Base-by-base conservation (phyloP, 2,888 invertebrate species). In the Caenorhabditis sulstoni region DNA sequence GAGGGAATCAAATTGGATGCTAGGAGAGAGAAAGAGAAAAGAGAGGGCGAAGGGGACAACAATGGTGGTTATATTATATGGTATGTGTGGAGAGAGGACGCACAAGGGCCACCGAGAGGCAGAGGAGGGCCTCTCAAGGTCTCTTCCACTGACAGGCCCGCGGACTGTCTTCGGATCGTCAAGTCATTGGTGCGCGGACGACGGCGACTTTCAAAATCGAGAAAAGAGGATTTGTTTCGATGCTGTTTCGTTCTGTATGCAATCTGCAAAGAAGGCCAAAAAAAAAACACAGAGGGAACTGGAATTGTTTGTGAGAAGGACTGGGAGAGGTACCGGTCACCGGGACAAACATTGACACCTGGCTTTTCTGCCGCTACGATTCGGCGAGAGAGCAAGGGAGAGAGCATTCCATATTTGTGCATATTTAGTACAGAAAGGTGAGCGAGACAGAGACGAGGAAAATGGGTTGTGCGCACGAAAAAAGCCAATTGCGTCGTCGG, bases 21-120 rank as follows among this genome's bases (percentile, higher is more conserved):
- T 59, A 53, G 45, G 47, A 47, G 47, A 11, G 41, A 14, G 14
- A 8, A 11, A 41, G 41, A 41, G 41, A 55, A 20, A 20, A 11
- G 57, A 39, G 47, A 44, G 52, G 39, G 61, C 23, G 20, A 20
- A 50, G 50, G 22, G 44, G 44, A 41, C 64, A 73, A 73, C 73
- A 73, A 73, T 73, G 73, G 58, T 64, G 73, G 73, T 73, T 73
- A 73, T 73, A 73, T 73, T 73, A 73, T 73, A 73, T 73, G 73
- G 73, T 73, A 73, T 73, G 73, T 61, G 70, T 47, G 53, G 59
- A 53, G 68, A 53, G 61, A 55, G 53, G 65, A 55, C 65, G 35
- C 64, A 52, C 55, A 41, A 16, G 58, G 41, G 41, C 57, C 55
- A 37, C 55, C 39, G 29, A 29, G 7, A 29, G 8, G 8, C 9